These are phyloP conservation scores for Encarsia formosa DNA, from an alignment of 2,888 invertebrate species.

Conservation along the genomic window DNA sequence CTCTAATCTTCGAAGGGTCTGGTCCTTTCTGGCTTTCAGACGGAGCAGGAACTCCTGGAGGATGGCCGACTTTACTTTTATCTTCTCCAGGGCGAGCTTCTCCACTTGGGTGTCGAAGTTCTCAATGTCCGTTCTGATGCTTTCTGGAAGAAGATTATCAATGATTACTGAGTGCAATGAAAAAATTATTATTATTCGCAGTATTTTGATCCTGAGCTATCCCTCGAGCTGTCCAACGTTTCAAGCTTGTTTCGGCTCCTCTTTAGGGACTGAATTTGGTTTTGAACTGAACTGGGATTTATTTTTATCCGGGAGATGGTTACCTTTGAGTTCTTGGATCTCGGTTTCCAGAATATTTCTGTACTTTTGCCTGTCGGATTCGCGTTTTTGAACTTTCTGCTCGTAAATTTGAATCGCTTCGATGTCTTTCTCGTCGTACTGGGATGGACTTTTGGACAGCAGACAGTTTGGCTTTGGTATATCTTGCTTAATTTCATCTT, in stretches of 20 bases:
- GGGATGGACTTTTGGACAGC: slow-evolving; percentile 59
- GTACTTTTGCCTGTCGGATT: slow-evolving; percentile 71
- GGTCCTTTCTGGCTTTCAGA: slow-evolving; percentile 46
- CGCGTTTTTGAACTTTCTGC: slow-evolving; percentile 61
- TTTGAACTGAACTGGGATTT: no score
- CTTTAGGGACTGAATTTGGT: no score
- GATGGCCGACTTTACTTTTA: slow-evolving; percentile 66
- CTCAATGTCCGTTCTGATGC: slow-evolving; percentile 52
- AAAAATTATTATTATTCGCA: no score
- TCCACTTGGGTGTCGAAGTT: slow-evolving; percentile 61
- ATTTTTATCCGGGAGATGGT: no score
- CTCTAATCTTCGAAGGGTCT: not conserved
- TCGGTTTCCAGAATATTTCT: slow-evolving; percentile 69
- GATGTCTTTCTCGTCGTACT: slow-evolving; percentile 71
- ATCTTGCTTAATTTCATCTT: slow-evolving; percentile 83
- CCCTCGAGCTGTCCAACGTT: no score
- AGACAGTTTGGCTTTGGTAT: slow-evolving; percentile 69
- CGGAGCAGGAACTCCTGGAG: slow-evolving; percentile 64
- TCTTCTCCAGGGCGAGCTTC: slow-evolving; percentile 55
- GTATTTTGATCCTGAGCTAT: no score
- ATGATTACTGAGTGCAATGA: no score
- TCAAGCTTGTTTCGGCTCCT: no score
- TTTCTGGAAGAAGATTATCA: slow-evolving; percentile 48
- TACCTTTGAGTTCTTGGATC: no score
- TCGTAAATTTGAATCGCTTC: slow-evolving; percentile 67